Percentiles rank a stretch among this genome's conserved stretches.
These are phyloP conservation scores for Muschampia plurimacula DNA, from an alignment of 2,888 invertebrate genomes.

Conservation along the genomic window DNA sequence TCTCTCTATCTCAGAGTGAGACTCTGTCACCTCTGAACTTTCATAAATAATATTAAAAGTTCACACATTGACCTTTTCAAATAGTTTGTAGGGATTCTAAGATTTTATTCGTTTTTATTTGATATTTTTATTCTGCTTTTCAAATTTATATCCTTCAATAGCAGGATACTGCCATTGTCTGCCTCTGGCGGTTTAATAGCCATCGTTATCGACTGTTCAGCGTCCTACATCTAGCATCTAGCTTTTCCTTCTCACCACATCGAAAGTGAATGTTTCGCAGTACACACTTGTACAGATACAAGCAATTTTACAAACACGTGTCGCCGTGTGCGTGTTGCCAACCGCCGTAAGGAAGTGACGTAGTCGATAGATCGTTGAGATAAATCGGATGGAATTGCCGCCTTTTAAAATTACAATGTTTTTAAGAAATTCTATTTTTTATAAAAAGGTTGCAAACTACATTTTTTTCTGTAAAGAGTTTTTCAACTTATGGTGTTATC, in stretches of 20 bases:
- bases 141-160: too few species aligned
- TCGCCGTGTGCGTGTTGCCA: constrained; percentile 7
- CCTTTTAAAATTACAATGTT: background rate
- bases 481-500: too few species aligned
- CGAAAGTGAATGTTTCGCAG: constrained; percentile 2
- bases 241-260: constrained; percentile 4
- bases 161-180: too few species aligned
- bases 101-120: too few species aligned
- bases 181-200: background rate
- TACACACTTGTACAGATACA: constrained; percentile 2
- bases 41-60: too few species aligned
- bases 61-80: too few species aligned
- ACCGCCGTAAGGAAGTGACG: constrained; percentile 5
- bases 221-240: background rate
- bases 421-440: background rate
- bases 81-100: too few species aligned
- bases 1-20: too few species aligned
- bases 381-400: background rate
- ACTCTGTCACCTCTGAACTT: too few species aligned
- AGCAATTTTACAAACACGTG: background rate
- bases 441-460: too few species aligned
- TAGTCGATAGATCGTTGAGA: background rate
- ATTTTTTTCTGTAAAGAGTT: too few species aligned
- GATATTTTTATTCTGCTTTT: too few species aligned
- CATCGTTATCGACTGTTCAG: background rate